A percentile compares a stretch with the other conserved stretches of the same genome.
These are phyloP conservation scores for Phortica magna DNA, from an alignment of 2,888 invertebrate genomes.

Conservation along the genomic window DNA sequence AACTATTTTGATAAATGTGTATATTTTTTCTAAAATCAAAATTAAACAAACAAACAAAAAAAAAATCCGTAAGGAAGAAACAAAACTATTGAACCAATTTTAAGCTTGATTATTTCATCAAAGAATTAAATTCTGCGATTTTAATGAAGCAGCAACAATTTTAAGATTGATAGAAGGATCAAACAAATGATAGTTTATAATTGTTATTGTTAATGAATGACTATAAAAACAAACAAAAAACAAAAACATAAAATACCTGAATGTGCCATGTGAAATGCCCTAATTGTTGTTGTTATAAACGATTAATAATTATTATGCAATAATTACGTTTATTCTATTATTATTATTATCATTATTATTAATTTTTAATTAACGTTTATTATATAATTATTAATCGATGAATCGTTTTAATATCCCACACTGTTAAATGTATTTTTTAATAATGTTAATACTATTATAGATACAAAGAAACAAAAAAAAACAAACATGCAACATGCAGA, in stretches of 20 bases:
- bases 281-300: slow-evolving; percentile 61
- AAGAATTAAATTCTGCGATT: slow-evolving; percentile 23
- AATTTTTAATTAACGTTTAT: slow-evolving; percentile 23
- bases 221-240: slow-evolving; percentile 45
- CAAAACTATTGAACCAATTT: slow-evolving; percentile 24
- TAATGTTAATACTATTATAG: slow-evolving; percentile 59
- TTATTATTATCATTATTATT: slow-evolving; percentile 23
- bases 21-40: slow-evolving; percentile 27
- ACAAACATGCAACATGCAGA: slow-evolving; percentile 37
- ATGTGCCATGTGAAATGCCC: slow-evolving; percentile 67
- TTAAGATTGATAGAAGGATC: not conserved
- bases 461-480: slow-evolving; percentile 31
- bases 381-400: slow-evolving; percentile 36
- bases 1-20: slow-evolving; percentile 32
- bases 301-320: slow-evolving; percentile 48
- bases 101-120: slow-evolving; percentile 21
- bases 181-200: slow-evolving; percentile 6
- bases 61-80: not conserved
- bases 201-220: slow-evolving; percentile 41
- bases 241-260: slow-evolving; percentile 52
- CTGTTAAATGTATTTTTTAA: slow-evolving; percentile 66
- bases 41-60: not conserved
- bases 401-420: slow-evolving; percentile 30
- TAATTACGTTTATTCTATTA: slow-evolving; percentile 11
- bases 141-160: slow-evolving; percentile 2